Conservation (phyloP, 1,140 invertebrate genomes). For the Anastatus disparis region DNA sequence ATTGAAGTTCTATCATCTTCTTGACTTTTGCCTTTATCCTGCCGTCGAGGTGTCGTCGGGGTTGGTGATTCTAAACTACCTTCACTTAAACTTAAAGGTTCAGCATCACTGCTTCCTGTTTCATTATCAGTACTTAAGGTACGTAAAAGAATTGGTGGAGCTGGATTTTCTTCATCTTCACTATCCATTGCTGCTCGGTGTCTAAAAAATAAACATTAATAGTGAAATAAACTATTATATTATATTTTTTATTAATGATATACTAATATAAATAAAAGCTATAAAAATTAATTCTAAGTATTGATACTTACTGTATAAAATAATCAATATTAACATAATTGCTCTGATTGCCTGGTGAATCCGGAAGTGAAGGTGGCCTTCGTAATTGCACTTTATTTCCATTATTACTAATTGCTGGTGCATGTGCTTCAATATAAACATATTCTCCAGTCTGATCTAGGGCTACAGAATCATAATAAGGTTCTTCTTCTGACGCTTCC, state of each 20-base stretch:
- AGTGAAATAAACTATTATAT: too few species aligned
- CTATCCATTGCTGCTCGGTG: constrained; percentile 63
- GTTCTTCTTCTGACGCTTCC: constrained; percentile 74
- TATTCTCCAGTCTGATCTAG: constrained; percentile 83
- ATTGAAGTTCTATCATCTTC: constrained; percentile 79
- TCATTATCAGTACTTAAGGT: constrained; percentile 65
- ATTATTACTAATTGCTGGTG: constrained; percentile 57
- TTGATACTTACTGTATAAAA: constrained; percentile 79
- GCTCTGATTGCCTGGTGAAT: constrained; percentile 78
- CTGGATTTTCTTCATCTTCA: constrained; percentile 64
- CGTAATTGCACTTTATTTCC: constrained; percentile 53
- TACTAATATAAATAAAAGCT: too few species aligned
- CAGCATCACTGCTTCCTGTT: constrained; percentile 64
- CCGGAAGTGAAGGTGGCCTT: constrained; percentile 71
- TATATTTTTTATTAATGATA: too few species aligned
- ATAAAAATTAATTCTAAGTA: too few species aligned
- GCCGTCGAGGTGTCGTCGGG: constrained; percentile 62
- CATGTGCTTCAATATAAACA: constrained; percentile 78
- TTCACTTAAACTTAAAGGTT: constrained; percentile 63
- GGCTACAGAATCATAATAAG: constrained; percentile 85
- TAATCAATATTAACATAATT: constrained; percentile 93
- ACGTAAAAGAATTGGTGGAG: constrained; percentile 61
- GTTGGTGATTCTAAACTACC: constrained; percentile 65
- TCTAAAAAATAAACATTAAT: constrained; percentile 53
- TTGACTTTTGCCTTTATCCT: constrained; percentile 58